phyloP scores from a whole-genome alignment of 2,113 vertebrate species.

The Podarcis muralis region DNA sequence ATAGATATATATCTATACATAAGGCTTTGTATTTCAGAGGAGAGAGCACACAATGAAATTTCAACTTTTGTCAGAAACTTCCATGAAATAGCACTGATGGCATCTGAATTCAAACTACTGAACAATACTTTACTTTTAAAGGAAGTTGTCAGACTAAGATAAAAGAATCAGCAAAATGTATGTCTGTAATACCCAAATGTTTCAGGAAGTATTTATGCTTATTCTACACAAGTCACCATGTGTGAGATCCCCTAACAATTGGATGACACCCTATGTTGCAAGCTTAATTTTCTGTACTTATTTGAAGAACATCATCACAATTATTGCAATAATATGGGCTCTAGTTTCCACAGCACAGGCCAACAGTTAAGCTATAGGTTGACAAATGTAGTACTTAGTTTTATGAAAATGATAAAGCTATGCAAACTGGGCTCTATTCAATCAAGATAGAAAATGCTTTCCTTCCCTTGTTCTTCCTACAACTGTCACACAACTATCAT shows the following conservation, averaged over 20 bases:
- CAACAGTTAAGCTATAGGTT: neutral
- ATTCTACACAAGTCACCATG: neutral
- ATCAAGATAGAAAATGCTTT: neutral
- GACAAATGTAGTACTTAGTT: neutral
- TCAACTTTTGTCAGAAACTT: too few relatives aligned
- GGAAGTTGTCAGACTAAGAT: neutral
- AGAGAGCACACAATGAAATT: too few relatives aligned
- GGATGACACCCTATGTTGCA: neutral
- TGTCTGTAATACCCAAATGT: neutral
- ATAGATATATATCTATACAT: too few relatives aligned
- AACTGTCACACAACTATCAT: neutral
- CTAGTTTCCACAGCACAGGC: neutral
- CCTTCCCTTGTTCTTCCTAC: neutral
- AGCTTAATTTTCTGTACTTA: neutral
- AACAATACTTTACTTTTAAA: neutral
- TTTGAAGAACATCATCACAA: neutral
- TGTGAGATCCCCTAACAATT: too few relatives aligned
- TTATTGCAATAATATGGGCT: conserved; percentile 1
- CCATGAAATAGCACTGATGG: neutral
- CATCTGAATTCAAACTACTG: neutral
- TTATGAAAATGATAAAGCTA: neutral
- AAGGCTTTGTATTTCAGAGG: neutral
- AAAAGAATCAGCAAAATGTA: neutral
- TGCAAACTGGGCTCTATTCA: neutral
- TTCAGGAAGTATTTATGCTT: neutral